Percentiles rank a stretch among this genome's conserved stretches.
Conservation (phyloP, 2,797 vertebrate genomes). For the Enteromius fasciolatus region DNA sequence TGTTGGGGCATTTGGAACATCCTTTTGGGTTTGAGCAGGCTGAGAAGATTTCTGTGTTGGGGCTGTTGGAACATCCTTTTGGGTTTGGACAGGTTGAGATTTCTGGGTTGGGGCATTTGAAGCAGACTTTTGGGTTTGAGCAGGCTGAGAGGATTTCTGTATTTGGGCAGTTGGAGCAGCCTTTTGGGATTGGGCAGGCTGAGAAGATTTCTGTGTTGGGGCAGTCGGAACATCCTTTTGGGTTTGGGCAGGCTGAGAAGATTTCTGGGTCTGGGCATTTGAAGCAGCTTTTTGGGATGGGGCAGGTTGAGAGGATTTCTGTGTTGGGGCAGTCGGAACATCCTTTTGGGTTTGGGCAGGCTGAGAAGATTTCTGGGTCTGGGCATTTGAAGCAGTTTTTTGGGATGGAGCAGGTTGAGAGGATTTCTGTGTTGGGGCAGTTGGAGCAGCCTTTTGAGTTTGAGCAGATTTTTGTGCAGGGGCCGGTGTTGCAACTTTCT, state of each 20-base stretch:
- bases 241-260: background rate
- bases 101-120: background rate
- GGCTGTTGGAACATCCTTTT: background rate
- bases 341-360: background rate
- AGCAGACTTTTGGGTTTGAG: background rate
- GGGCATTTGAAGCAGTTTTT: conserved; percentile 62
- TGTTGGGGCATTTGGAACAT: conserved; percentile 60
- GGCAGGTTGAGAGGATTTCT: conserved; percentile 61
- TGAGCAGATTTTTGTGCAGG: conserved; percentile 55
- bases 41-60: conserved; percentile 51
- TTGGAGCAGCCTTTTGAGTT: background rate
- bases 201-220: conserved; percentile 53
- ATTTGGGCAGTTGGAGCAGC: conserved; percentile 62
- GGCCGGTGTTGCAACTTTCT: background rate
- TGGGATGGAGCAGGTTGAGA: conserved; percentile 56
- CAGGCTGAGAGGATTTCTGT: conserved; percentile 42
- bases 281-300: conserved; percentile 52
- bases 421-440: conserved; percentile 31
- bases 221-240: conserved; percentile 56
- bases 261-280: conserved; percentile 56
- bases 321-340: background rate
- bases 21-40: conserved; percentile 51
- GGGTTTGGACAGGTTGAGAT: conserved; percentile 33
- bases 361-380: conserved; percentile 41
- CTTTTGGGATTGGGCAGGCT: conserved; percentile 47